Percentiles rank a stretch among this genome's conserved stretches.
phyloP scores from a whole-genome alignment of 2,113 vertebrate species.

The Cercocebus atys region DNA sequence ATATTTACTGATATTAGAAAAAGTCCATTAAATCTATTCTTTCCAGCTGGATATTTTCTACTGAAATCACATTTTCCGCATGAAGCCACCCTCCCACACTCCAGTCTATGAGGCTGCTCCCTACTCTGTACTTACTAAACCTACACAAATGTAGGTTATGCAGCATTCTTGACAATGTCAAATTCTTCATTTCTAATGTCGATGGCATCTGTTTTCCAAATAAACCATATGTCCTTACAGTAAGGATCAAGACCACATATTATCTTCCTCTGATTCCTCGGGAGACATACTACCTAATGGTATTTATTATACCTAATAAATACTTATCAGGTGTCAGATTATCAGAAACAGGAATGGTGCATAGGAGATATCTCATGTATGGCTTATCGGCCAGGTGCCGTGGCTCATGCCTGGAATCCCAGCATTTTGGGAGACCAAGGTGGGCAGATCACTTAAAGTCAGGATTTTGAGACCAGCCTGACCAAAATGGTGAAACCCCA shows the following conservation, averaged over 20 bases:
- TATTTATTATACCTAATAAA: not conserved
- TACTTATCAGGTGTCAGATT: not conserved
- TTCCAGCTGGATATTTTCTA: not conserved
- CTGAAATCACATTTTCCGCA: not conserved
- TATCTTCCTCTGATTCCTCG: not conserved
- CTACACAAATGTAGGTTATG: not conserved
- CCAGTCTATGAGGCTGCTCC: accelerated
- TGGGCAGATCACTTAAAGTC: too few relatives aligned
- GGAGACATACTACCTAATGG: not conserved
- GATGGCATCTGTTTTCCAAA: not conserved
- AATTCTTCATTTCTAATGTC: not conserved
- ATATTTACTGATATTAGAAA: not conserved
- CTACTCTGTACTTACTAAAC: not conserved
- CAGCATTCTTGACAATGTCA: not conserved
- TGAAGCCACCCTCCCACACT: not conserved
- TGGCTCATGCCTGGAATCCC: too few relatives aligned
- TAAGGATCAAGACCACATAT: not conserved
- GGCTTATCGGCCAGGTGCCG: not conserved
- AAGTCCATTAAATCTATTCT: not conserved
- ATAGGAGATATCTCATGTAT: not conserved
- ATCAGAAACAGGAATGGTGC: not conserved
- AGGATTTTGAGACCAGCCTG: too few relatives aligned
- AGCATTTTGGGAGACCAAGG: too few relatives aligned
- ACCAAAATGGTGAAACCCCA: too few relatives aligned
- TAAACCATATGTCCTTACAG: not conserved